These are phyloP conservation scores for Porites rus DNA, from an alignment of 92 coral and sea anemone genomes.

Conservation along the genomic window DNA sequence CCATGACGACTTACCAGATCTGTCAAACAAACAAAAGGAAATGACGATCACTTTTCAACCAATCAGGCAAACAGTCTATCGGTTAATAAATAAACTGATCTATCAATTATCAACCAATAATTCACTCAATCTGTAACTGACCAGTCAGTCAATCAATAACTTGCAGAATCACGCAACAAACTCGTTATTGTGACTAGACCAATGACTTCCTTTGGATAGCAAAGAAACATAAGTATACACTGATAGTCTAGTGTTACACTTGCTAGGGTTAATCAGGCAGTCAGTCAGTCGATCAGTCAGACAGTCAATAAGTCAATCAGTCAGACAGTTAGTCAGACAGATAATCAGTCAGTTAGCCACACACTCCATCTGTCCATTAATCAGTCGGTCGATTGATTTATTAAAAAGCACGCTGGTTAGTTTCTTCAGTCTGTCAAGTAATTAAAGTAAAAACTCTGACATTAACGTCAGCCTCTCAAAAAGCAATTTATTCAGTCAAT, in stretches of 20 bases:
- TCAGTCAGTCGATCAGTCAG: neutral
- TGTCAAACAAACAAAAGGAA: constrained; percentile 1
- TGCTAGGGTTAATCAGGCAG: neutral
- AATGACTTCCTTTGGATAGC: neutral
- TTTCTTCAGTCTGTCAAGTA: neutral
- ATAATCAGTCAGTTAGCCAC: too few relatives aligned
- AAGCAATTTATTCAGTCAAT: too few relatives aligned
- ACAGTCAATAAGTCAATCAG: neutral
- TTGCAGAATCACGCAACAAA: too few relatives aligned
- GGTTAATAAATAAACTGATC: neutral
- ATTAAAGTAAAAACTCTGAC: too few relatives aligned
- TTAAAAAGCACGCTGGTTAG: too few relatives aligned
- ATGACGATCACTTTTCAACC: too few relatives aligned
- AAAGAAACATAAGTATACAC: too few relatives aligned
- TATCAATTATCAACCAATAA: neutral
- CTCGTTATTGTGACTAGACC: neutral
- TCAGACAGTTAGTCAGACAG: neutral
- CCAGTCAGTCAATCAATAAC: too few relatives aligned
- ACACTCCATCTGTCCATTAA: too few relatives aligned
- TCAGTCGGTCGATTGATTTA: neutral
- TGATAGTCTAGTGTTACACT: too few relatives aligned
- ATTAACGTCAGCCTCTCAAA: too few relatives aligned
- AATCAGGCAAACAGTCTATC: neutral
- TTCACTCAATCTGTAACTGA: neutral
- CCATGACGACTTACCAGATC: constrained; percentile 82